Evolutionary conservation across 1,140 invertebrate genomes (phyloP).

Genomic region (Lordiphosa mommai): DNA sequence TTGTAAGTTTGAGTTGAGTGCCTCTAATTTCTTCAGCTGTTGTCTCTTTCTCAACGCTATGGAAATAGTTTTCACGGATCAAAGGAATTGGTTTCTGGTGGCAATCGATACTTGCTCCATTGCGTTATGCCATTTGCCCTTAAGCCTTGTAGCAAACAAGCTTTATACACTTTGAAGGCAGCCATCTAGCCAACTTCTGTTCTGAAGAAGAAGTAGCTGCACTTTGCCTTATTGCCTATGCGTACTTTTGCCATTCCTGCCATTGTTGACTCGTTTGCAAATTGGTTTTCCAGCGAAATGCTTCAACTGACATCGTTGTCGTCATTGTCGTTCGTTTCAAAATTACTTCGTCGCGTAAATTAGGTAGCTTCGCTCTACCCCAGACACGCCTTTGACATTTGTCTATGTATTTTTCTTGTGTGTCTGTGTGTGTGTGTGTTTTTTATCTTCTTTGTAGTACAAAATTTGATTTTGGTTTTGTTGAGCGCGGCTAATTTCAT

Average conservation of each 20-base stretch:
- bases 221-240: constrained; percentile 64
- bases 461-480: constrained; percentile 76
- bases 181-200: neutral
- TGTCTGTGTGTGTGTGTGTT: constrained; percentile 38
- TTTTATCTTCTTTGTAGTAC: constrained; percentile 62
- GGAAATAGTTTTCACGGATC: neutral
- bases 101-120: constrained; percentile 52
- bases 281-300: constrained; percentile 63
- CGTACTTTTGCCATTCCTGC: constrained; percentile 39
- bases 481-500: constrained; percentile 70
- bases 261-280: constrained; percentile 75
- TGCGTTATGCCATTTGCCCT: constrained; percentile 23
- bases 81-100: constrained; percentile 4
- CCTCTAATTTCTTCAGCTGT: too few species aligned
- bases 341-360: constrained; percentile 71
- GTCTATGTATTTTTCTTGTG: constrained; percentile 18
- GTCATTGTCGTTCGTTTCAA: constrained; percentile 41
- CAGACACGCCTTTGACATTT: constrained; percentile 14
- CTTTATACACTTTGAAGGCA: constrained; percentile 9
- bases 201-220: constrained; percentile 21
- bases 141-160: constrained; percentile 28
- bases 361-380: constrained; percentile 31
- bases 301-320: constrained; percentile 33
- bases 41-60: too few species aligned
- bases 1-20: too few species aligned